phyloP scores from a whole-genome alignment of 2,888 invertebrate species.

The Drymonia ruficornis region DNA sequence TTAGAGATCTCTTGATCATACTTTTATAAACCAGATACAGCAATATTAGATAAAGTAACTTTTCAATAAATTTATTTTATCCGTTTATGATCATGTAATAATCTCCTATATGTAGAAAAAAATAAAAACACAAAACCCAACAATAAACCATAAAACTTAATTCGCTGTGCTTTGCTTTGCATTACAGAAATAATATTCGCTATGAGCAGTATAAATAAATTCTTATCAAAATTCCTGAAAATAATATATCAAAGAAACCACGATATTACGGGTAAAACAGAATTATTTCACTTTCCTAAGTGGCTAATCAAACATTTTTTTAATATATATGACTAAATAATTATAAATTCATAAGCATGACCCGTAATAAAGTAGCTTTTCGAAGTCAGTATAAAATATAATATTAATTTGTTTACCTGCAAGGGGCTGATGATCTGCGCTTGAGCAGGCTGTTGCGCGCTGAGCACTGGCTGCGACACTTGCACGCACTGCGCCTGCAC shows the following conservation, averaged over 20 bases:
- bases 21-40: too few relatives aligned
- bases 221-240: neutral
- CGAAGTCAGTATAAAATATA: too few relatives aligned
- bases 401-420: conserved; percentile 73
- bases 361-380: too few relatives aligned
- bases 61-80: too few relatives aligned
- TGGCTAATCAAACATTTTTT: too few relatives aligned
- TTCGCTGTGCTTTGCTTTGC: conserved; percentile 3
- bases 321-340: too few relatives aligned
- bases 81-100: neutral
- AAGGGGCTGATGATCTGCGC: conserved; percentile 90
- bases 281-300: too few relatives aligned
- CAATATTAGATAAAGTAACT: too few relatives aligned
- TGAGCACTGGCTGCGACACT: conserved; percentile 88
- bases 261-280: neutral
- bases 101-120: too few relatives aligned
- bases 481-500: conserved; percentile 89
- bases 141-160: neutral
- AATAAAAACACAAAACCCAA: neutral
- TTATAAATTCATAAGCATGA: too few relatives aligned
- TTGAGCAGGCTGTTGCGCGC: conserved; percentile 87
- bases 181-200: neutral
- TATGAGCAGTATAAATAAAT: neutral
- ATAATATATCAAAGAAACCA: neutral
- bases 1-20: too few relatives aligned